These are phyloP conservation scores for Helogale parvula DNA, from an alignment of 2,113 vertebrate species.

Conservation along the genomic window DNA sequence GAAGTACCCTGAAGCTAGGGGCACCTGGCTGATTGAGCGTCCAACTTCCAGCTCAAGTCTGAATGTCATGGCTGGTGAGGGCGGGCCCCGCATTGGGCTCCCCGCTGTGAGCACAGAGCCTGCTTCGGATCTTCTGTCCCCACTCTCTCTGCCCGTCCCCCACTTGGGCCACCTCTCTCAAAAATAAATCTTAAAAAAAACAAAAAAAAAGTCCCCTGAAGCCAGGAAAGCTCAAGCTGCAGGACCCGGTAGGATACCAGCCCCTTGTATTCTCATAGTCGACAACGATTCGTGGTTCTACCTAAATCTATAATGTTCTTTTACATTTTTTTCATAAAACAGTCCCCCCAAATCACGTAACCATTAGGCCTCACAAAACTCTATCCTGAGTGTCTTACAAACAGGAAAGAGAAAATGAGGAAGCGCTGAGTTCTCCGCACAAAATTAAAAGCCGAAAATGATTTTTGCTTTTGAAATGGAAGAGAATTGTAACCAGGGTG, in stretches of 20 bases:
- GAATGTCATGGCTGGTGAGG: too few relatives aligned
- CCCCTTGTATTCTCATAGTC: background rate
- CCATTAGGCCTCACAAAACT: background rate
- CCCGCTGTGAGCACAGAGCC: too few relatives aligned
- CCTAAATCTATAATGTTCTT: background rate
- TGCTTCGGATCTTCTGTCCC: too few relatives aligned
- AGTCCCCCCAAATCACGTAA: background rate
- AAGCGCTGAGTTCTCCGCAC: background rate
- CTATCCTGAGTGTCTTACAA: background rate
- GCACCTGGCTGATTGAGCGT: too few relatives aligned
- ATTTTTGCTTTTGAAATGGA: slow-evolving; percentile 31
- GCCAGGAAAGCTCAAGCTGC: background rate
- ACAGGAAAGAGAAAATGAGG: background rate
- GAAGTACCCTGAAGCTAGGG: background rate
- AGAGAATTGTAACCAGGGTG: background rate
- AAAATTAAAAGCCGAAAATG: slow-evolving; percentile 14
- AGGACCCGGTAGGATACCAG: background rate
- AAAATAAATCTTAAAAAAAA: too few relatives aligned
- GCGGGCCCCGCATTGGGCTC: too few relatives aligned
- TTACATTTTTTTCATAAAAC: background rate
- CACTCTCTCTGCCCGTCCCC: too few relatives aligned
- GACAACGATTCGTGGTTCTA: background rate
- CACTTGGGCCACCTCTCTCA: too few relatives aligned
- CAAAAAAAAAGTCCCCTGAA: too few relatives aligned
- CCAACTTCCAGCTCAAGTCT: too few relatives aligned